Base-by-base conservation (phyloP, 2,888 invertebrate species). In the Pristionchus fissidentatus region DNA sequence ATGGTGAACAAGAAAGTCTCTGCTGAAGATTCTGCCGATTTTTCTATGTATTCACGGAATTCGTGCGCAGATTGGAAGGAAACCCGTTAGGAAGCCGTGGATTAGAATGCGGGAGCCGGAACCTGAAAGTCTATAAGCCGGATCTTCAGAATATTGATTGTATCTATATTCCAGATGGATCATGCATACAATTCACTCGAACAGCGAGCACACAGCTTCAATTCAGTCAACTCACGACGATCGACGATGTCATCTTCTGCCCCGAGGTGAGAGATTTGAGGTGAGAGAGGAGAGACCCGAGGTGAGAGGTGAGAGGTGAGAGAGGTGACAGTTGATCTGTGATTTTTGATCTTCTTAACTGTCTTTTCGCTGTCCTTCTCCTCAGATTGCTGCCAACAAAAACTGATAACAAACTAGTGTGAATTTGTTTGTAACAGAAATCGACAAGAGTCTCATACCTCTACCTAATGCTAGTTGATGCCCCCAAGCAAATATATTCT, bases 161-260 rank as follows among this genome's bases (percentile, higher is more conserved):
- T n/a, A n/a, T n/a, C n/a, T n/a, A n/a, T 22, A 10, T 32, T 52
- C 7, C 52, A 78, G 78, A 55, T 55, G 49, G 78, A 78, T 35
- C 78, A 78, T 10, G 78, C 22, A 10, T 78, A 78, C 38, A n/a
- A 32, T 78, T 78, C 78, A 22, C 55, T 78, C 52, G 78, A 78
- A n/a, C 78, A 78, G 32, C 4, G 78, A 35, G 55, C 78, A 1
- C 49, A 49, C 35, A 78, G 78, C 32, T 78, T 78, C 26, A 55
- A 52, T 73, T 78, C 78, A 8, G 35, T 78, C 1, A 55, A 52
- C 26, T 78, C 78, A 4, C 29, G 78, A 13, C 29, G 78, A 78
- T 78, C 78, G 22, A 78, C 78, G 15, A 52, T 78, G 52, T 22
- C 22, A 22, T 77, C 77, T 22, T 52, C 49, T 32, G 78, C 52